Conservation (phyloP, 2,113 vertebrate species). For the Gadus chalcogrammus region DNA sequence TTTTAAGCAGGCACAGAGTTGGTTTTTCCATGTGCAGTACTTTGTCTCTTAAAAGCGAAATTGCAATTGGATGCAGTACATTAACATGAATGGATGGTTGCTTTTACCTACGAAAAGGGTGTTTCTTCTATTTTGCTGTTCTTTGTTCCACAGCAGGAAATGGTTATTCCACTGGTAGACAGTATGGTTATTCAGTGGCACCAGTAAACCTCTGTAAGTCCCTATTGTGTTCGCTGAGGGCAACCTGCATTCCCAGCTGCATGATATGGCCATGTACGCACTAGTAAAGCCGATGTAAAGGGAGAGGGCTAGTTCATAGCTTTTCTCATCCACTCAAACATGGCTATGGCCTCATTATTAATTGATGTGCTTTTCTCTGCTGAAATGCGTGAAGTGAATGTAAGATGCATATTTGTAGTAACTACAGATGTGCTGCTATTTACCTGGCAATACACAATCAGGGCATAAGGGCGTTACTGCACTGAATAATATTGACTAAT, state of each 20-base stretch:
- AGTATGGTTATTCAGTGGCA: constrained; percentile 78
- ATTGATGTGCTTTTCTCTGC: constrained; percentile 44
- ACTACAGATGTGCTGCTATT: neutral
- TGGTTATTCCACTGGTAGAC: constrained; percentile 77
- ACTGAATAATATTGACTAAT: neutral
- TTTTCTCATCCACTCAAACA: constrained; percentile 1
- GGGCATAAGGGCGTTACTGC: neutral
- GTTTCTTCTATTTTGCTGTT: constrained; percentile 59
- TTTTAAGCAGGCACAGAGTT: neutral
- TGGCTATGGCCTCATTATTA: constrained; percentile 13
- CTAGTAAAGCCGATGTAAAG: constrained; percentile 48
- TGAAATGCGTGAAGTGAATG: constrained; percentile 40
- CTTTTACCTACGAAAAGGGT: constrained; percentile 58
- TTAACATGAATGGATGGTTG: constrained; percentile 26
- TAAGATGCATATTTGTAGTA: neutral
- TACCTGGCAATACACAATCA: no score
- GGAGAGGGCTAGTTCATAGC: constrained; percentile 22
- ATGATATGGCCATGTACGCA: constrained; percentile 65
- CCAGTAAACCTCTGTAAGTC: constrained; percentile 77
- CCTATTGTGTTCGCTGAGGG: constrained; percentile 74
- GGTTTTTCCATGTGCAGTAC: no score
- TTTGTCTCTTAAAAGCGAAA: constrained; percentile 21
- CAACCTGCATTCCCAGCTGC: constrained; percentile 70
- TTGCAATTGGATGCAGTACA: neutral
- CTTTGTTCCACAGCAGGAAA: constrained; percentile 76